Percentiles rank a stretch among this genome's conserved stretches.
phyloP scores from a whole-genome alignment of 2,888 invertebrate genomes.

The Spodoptera littoralis region DNA sequence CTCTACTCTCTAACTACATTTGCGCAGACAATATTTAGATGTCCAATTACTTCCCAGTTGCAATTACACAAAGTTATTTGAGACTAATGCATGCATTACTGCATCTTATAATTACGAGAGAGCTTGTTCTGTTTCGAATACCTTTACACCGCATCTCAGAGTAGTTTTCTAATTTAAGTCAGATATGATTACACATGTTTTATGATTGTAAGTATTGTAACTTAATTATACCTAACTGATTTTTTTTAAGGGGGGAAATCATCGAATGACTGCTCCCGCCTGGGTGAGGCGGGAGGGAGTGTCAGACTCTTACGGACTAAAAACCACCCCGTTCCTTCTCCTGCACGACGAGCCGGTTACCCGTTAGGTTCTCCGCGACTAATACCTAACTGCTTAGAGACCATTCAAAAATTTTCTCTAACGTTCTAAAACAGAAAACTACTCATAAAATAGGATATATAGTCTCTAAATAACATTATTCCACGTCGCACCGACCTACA shows the following conservation, averaged over 20 bases:
- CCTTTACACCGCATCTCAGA: background rate
- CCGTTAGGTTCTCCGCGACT: too few relatives aligned
- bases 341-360: too few relatives aligned
- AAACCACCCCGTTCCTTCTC: too few relatives aligned
- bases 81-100: slow-evolving; percentile 10
- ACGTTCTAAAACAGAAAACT: slow-evolving; percentile 2
- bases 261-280: too few relatives aligned
- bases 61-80: slow-evolving; percentile 29
- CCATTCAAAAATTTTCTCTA: too few relatives aligned
- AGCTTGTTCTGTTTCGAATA: background rate
- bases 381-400: too few relatives aligned
- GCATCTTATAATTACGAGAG: slow-evolving; percentile 22
- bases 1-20: background rate
- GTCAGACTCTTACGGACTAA: too few relatives aligned
- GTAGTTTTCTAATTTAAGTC: background rate
- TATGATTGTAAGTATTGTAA: too few relatives aligned
- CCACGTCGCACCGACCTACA: slow-evolving; percentile 62
- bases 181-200: too few relatives aligned
- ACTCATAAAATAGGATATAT: slow-evolving; percentile 14
- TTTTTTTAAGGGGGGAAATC: too few relatives aligned
- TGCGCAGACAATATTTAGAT: slow-evolving; percentile 3
- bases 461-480: slow-evolving; percentile 53
- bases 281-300: too few relatives aligned
- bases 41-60: slow-evolving; percentile 18
- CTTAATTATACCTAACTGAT: too few relatives aligned